Evolutionary conservation across 1,140 invertebrate genomes (phyloP).

Genomic region (Patella vulgata): DNA sequence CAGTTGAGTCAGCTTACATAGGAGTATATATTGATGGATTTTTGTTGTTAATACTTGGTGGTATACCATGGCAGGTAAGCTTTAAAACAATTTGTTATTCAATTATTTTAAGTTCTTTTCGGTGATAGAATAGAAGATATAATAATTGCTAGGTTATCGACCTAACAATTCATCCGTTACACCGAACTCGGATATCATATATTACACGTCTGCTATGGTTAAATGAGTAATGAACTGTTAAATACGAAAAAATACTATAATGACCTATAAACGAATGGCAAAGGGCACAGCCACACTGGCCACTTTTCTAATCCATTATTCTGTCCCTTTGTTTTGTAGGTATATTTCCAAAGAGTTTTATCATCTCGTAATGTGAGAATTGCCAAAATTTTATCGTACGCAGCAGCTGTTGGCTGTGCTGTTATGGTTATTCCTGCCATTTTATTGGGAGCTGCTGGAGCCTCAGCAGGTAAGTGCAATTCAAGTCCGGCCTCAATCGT

Average conservation of each 20-base stretch:
- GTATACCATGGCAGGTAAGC: slow-evolving; percentile 94
- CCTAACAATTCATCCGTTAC: no score
- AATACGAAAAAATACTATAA: no score
- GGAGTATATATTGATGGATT: slow-evolving; percentile 90
- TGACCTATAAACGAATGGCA: no score
- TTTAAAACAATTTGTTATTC: not conserved
- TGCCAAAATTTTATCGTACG: slow-evolving; percentile 23
- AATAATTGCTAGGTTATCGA: no score
- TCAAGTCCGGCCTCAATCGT: no score
- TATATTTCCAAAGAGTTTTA: slow-evolving; percentile 41
- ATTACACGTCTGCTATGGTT: no score
- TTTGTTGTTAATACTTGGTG: slow-evolving; percentile 90
- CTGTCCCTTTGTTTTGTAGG: slow-evolving; percentile 25
- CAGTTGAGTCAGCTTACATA: slow-evolving; percentile 77
- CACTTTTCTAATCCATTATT: no score
- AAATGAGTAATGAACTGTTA: no score
- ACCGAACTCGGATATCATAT: no score
- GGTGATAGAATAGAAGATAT: no score
- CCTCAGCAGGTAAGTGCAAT: slow-evolving; percentile 31
- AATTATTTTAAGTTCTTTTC: no score
- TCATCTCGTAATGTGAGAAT: slow-evolving; percentile 20
- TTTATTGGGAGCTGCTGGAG: slow-evolving; percentile 34
- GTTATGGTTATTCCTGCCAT: slow-evolving; percentile 38
- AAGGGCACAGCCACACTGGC: no score
- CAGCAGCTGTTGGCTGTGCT: slow-evolving; percentile 26